These are phyloP conservation scores for Prolemur simus DNA, from an alignment of 2,113 vertebrate species.

Conservation along the genomic window DNA sequence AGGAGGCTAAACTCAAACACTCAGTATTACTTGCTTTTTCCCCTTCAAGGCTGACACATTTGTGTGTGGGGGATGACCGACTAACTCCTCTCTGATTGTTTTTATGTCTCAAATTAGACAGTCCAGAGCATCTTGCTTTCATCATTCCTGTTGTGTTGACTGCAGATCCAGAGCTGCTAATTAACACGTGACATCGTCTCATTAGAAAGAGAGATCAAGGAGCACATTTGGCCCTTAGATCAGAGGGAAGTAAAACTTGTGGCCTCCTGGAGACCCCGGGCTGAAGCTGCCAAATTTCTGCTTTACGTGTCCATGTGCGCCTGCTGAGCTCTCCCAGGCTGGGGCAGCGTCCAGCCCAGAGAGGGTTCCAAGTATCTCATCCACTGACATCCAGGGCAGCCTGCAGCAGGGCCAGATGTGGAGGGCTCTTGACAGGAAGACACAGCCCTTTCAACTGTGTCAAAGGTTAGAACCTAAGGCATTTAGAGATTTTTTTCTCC, in stretches of 20 bases:
- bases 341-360: rapidly evolving
- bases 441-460: neutral
- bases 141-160: neutral
- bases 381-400: neutral
- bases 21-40: neutral
- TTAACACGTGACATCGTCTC: rapidly evolving
- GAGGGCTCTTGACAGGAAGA: neutral
- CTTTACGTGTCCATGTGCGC: rapidly evolving
- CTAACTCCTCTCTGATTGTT: neutral
- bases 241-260: neutral
- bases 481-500: no score
- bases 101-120: neutral
- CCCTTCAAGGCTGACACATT: neutral
- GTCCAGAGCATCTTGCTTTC: no score
- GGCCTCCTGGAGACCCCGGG: neutral
- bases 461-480: neutral
- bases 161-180: neutral
- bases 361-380: no score
- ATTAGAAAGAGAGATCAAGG: neutral
- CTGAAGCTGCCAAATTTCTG: no score
- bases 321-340: rapidly evolving
- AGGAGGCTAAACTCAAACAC: neutral
- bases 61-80: rapidly evolving
- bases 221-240: no score
- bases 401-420: no score